phyloP scores from a whole-genome alignment of 2,113 vertebrate species.

The Chroicocephalus ridibundus region DNA sequence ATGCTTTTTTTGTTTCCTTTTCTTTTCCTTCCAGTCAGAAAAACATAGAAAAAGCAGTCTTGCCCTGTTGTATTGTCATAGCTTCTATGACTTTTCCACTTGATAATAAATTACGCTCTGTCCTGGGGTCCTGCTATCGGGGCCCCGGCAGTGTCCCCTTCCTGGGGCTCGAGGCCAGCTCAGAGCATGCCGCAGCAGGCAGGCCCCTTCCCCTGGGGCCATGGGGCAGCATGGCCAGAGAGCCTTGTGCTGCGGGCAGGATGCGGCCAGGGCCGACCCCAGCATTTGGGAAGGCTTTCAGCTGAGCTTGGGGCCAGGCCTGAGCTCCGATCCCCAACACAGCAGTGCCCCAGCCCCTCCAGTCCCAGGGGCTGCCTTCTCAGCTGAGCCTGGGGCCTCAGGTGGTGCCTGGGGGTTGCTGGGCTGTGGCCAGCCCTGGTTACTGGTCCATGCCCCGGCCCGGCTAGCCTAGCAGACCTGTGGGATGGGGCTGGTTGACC shows the following conservation, averaged over 20 bases:
- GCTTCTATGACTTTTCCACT: not conserved
- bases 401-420: too few species aligned
- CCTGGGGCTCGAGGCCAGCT: not conserved
- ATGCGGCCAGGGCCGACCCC: not conserved
- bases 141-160: not conserved
- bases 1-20: not conserved
- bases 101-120: not conserved
- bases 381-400: not conserved
- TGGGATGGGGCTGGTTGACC: not conserved
- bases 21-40: not conserved
- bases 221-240: not conserved
- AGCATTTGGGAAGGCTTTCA: not conserved
- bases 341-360: not conserved
- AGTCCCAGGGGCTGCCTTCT: not conserved
- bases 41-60: not conserved
- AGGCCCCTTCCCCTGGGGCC: not conserved
- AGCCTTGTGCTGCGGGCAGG: fast-evolving
- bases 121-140: too few species aligned
- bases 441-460: fast-evolving
- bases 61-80: not conserved
- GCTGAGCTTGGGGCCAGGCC: too few species aligned
- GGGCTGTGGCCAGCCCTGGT: not conserved
- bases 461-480: fast-evolving
- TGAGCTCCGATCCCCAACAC: not conserved
- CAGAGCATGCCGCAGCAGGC: fast-evolving